Evolutionary conservation across 2,797 vertebrate species (phyloP), one percentile per base, ranked within the genome.

Genomic region (Falco cherrug): DNA sequence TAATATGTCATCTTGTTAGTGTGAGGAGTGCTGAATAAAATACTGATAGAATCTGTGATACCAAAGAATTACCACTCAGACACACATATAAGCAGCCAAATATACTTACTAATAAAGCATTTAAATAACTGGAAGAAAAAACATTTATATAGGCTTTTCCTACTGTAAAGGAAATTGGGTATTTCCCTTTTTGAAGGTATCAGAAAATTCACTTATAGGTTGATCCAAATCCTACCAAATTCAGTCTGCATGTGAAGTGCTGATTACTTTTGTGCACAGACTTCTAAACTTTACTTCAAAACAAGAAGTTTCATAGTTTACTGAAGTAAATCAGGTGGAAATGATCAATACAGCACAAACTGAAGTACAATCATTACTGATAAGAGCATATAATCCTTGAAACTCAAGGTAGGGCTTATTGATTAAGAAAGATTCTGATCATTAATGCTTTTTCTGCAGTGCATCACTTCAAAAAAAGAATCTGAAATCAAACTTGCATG

Each of bases 291-390:
- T 81, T 19, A 70, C 4, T 13, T 33, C 47, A 87, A 67, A 69
- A 50, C 20, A 82, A 21, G 14, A 78, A 68, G 47, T 87, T 91
- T 86, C 22, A 26, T 3, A 24, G 64, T 54, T 70, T 51, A 64
- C 29, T 51, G 29, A 87, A 88, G 19, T 51, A 84, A 83, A 91
- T 86, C 56, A 74, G 16, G 54, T 75, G 39, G 33, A 92, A 91
- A 82, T 73, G 6, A 91, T 93, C 78, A 61, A 92, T 87, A 87
- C 11, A 54, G 18, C n/a, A 70, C 35, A 79, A 88, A 88, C 18
- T 43, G 29, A 90, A 87, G 29, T 35, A 81, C 8, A 37, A 28
- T 47, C 50, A 69, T 51, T 91, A 74, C 39, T 33, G 82, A 61
- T 81, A 92, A 85, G 13, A 47, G 9, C 35, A 57, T 61, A 77